Conservation (phyloP, 2,113 vertebrate genomes). For the Cephalopholis sonnerati region DNA sequence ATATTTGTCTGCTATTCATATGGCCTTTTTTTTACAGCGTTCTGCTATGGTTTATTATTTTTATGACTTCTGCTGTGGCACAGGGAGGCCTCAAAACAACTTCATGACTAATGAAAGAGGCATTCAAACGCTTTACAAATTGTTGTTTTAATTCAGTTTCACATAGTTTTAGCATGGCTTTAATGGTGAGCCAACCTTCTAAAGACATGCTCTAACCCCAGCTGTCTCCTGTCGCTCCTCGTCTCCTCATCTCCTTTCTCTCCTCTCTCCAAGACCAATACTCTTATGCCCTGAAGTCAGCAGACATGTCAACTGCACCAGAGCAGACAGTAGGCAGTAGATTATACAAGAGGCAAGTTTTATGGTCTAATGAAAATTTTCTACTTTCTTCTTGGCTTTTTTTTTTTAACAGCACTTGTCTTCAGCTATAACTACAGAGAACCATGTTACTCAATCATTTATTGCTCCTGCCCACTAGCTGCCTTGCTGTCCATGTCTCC, state of each 20-base stretch:
- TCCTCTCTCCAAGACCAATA: conserved; percentile 3
- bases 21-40: not conserved
- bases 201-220: not conserved
- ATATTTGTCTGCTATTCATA: not conserved
- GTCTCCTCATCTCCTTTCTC: not conserved
- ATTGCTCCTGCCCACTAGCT: conserved; percentile 39
- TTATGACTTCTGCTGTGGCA: not conserved
- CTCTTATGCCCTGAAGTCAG: conserved; percentile 51
- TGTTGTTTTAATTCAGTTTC: not conserved
- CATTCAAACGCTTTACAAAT: not conserved
- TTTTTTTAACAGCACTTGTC: conserved; percentile 26
- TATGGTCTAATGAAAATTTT: conserved; percentile 54
- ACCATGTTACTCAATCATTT: conserved; percentile 71
- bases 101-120: not conserved
- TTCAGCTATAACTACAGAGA: conserved; percentile 35
- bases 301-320: conserved; percentile 54
- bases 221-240: not conserved
- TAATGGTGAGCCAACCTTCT: not conserved
- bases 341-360: conserved; percentile 67
- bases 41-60: not conserved
- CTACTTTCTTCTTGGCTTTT: conserved; percentile 19
- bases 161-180: not conserved
- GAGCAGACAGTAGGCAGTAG: conserved; percentile 44
- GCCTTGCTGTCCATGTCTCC: conserved; percentile 45
- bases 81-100: not conserved